Conservation (phyloP, 2,113 vertebrate species). For the Rhinoptilus africanus region DNA sequence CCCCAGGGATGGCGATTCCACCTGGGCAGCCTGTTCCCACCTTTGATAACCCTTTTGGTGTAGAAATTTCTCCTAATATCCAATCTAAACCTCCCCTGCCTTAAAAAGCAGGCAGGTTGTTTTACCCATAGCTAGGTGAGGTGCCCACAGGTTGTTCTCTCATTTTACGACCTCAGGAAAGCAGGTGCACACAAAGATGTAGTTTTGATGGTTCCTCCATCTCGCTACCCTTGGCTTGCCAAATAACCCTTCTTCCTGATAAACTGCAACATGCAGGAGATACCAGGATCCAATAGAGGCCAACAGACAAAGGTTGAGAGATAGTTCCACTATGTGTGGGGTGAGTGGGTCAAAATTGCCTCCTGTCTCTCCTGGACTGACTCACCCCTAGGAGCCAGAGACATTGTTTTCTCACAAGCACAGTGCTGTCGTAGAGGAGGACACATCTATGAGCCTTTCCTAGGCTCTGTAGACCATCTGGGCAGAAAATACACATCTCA, state of each 20-base stretch:
- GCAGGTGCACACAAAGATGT: not conserved
- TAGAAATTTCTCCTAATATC: too few relatives aligned
- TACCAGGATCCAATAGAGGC: not conserved
- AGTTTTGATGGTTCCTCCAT: not conserved
- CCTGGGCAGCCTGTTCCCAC: not conserved
- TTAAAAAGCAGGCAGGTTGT: not conserved
- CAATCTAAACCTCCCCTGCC: not conserved
- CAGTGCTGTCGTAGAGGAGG: not conserved
- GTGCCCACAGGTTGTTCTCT: not conserved
- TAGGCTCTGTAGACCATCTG: not conserved
- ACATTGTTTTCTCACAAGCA: not conserved
- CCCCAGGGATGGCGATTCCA: not conserved
- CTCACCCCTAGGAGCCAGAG: not conserved
- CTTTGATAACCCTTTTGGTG: not conserved
- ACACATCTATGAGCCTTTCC: not conserved
- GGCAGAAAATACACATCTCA: not conserved
- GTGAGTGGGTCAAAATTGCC: not conserved
- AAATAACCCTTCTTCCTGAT: not conserved
- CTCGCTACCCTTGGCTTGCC: not conserved
- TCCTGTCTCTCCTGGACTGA: not conserved
- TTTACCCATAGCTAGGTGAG: not conserved
- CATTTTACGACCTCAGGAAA: not conserved
- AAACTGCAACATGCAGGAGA: not conserved
- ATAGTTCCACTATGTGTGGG: not conserved
- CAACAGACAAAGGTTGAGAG: not conserved